These are phyloP conservation scores for Theretra japonica DNA, from an alignment of 2,888 invertebrate species.

Conservation along the genomic window DNA sequence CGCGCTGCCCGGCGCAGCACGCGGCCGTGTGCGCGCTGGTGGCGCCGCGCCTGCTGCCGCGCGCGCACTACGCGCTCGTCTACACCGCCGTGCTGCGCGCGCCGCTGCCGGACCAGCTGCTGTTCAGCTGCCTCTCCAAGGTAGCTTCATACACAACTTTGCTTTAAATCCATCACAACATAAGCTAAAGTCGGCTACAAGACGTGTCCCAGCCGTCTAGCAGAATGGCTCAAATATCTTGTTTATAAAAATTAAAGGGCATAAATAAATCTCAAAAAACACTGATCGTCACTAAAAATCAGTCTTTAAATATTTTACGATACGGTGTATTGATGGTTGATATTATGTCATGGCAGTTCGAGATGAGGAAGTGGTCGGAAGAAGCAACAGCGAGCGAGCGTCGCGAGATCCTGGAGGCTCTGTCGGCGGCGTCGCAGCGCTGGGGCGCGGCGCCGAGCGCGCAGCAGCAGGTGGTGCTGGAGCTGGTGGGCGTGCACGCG, in stretches of 20 bases:
- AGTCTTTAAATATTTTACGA: too few relatives aligned
- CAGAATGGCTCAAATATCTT: too few relatives aligned
- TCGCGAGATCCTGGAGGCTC: constrained; percentile 51
- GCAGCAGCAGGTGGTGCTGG: constrained; percentile 58
- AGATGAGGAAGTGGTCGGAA: constrained; percentile 58
- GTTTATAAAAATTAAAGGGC: too few relatives aligned
- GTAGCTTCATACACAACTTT: constrained; percentile 44
- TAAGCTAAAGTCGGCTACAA: too few relatives aligned
- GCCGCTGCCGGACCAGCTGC: constrained; percentile 53
- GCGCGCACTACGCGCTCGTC: constrained; percentile 49
- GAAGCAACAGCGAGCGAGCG: constrained; percentile 47
- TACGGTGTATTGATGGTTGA: too few relatives aligned
- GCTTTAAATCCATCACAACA: too few relatives aligned
- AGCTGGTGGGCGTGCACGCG: constrained; percentile 67
- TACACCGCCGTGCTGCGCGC: constrained; percentile 58
- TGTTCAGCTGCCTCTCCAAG: constrained; percentile 73
- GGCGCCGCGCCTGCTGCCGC: constrained; percentile 49
- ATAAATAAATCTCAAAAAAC: too few relatives aligned
- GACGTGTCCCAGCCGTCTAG: too few relatives aligned
- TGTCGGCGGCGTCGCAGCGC: constrained; percentile 51
- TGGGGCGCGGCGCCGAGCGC: constrained; percentile 49
- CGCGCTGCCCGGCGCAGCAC: constrained; percentile 46
- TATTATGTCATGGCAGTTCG: constrained; percentile 52
- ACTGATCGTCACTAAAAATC: too few relatives aligned
- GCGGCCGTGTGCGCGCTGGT: constrained; percentile 58